Conservation (phyloP, 2,888 invertebrate species). For the Calliopum simillimum region DNA sequence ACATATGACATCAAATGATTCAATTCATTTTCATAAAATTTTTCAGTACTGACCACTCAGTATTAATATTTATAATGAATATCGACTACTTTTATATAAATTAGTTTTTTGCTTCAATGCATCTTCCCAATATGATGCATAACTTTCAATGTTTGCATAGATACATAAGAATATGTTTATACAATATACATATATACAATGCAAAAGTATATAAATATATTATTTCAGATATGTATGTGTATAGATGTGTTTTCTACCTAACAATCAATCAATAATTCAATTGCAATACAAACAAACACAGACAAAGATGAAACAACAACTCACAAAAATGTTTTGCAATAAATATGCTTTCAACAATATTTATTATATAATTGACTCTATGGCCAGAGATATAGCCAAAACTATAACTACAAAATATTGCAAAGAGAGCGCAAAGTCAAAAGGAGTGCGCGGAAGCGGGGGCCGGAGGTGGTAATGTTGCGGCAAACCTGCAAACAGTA, state of each 20-base stretch:
- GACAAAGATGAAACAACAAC: background rate
- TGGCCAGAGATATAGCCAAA: background rate
- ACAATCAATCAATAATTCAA: constrained; percentile 21
- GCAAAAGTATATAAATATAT: background rate
- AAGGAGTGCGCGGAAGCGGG: background rate
- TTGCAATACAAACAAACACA: background rate
- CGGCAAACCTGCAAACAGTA: background rate
- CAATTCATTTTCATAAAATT: no score
- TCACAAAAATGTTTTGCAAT: constrained; percentile 8
- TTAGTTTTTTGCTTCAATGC: no score
- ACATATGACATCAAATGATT: no score
- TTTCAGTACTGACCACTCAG: no score
- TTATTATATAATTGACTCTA: constrained; percentile 13
- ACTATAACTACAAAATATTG: background rate
- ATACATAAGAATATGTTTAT: no score
- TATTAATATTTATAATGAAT: no score
- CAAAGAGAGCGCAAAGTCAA: background rate
- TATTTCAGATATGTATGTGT: background rate
- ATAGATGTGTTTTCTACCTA: background rate
- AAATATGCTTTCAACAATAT: constrained; percentile 18
- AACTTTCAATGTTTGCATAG: no score
- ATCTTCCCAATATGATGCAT: no score
- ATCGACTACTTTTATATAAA: no score
- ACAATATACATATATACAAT: no score
- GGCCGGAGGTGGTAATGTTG: background rate